Evolutionary conservation across 2,888 invertebrate species (phyloP).

Genomic region (Boloria euphrosyne): DNA sequence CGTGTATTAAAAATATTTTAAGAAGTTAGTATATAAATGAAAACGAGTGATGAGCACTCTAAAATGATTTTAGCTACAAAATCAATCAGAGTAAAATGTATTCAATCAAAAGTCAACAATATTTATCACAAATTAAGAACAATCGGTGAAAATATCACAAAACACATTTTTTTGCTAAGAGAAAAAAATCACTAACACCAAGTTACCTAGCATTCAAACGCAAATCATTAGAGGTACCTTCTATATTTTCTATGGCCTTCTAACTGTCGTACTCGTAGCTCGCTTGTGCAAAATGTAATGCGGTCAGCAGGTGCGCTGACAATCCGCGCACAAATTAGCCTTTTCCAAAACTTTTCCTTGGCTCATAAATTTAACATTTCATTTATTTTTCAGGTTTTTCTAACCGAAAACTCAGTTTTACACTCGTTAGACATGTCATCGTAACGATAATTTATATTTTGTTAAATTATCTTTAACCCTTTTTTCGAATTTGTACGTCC

Average conservation of each 20-base stretch:
- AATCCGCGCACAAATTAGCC: slow-evolving; percentile 66
- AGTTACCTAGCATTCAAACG: neutral
- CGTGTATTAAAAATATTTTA: too few species aligned
- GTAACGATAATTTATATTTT: neutral
- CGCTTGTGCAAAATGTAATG: slow-evolving; percentile 62
- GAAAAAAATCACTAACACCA: too few species aligned
- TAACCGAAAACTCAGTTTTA: neutral
- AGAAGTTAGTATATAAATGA: too few species aligned
- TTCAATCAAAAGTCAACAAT: too few species aligned
- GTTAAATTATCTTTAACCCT: too few species aligned
- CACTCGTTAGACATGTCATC: neutral
- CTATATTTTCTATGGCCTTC: slow-evolving; percentile 41
- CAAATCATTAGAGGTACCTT: slow-evolving; percentile 33
- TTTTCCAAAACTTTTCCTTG: slow-evolving; percentile 68
- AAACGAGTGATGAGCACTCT: too few species aligned
- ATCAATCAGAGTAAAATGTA: too few species aligned
- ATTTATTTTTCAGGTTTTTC: slow-evolving; percentile 2
- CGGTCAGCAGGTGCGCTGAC: slow-evolving; percentile 70
- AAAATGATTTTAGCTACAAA: too few species aligned
- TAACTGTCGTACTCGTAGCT: slow-evolving; percentile 51
- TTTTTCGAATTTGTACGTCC: too few species aligned
- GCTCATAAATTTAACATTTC: slow-evolving; percentile 26
- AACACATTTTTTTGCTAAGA: too few species aligned
- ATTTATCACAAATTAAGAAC: too few species aligned
- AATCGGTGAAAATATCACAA: too few species aligned